Base-by-base conservation (phyloP, 2,888 invertebrate species). In the Oscheius sp. region DNA sequence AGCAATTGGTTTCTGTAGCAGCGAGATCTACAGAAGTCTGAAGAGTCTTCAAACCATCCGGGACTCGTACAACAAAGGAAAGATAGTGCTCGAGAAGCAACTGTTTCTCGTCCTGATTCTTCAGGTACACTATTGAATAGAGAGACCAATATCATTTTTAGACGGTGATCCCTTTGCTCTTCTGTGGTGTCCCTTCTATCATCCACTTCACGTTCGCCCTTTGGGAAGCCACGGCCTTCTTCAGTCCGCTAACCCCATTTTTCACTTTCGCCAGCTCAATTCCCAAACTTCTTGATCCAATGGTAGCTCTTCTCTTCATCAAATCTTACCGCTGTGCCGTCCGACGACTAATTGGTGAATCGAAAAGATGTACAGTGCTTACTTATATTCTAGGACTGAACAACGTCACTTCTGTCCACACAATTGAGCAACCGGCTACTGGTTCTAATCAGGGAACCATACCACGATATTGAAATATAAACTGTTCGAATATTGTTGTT, bases 181-280 rank as follows among this genome's bases (percentile, higher is more conserved):
- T 65, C 33, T 48, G 50, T 29, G 65, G 65, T 2, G 47, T 65
- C n/a, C 65, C 65, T 11, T 65, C 65, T 13, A 48, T 65, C 29
- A 48, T 65, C 32, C 65, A 65, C 29, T 65, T 65, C 50, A 65
- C 65, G n/a, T 65, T 65, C 50, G 32, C 65, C 32, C 35, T 65
- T 10, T 65, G 65, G 65, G 29, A 1, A 2, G 50, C 21, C 3
- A 50, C 21, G 7, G 65, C 65, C 10, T 50, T 50, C 50, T 65
- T 65, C 65, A 65, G 50, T 33, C 32, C 50, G 10, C 29, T 65
- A 13, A 21, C 65, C 2, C 65, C 65, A 32, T 33, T 65, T 33
- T 65, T 65, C 33, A 33, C 65, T 4, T 50, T 51, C 13, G 10
- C 21, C 50, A 65, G 65, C 51, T 48, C 65, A 2, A 48, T 65